Conservation (phyloP, 2,113 vertebrate species). For the Calidris pygmaea region DNA sequence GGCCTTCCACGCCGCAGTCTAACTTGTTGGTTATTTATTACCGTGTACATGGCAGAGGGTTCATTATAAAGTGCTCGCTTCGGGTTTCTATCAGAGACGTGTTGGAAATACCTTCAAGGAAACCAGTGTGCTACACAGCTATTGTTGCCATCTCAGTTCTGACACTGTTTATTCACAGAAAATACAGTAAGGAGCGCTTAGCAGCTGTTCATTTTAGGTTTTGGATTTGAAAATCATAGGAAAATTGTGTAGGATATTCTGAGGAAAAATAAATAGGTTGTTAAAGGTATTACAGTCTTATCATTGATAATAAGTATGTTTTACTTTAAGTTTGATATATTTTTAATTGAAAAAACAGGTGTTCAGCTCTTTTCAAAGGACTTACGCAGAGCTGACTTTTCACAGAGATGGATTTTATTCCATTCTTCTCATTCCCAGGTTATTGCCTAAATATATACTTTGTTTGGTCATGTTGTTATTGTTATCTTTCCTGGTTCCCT, state of each 20-base stretch:
- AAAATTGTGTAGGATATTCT: not conserved
- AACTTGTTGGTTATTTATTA: not conserved
- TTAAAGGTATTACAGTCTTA: not conserved
- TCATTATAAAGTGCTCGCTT: not conserved
- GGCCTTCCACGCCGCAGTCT: not conserved
- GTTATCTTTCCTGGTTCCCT: not conserved
- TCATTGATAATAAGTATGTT: not conserved
- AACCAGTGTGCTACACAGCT: not conserved
- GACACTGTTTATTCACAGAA: not conserved
- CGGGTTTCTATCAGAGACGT: not conserved
- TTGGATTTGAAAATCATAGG: not conserved
- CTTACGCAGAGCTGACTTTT: not conserved
- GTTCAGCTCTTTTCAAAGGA: not conserved
- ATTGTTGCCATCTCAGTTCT: not conserved
- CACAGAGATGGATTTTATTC: not conserved
- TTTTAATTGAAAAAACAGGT: not conserved
- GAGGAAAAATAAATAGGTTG: not conserved
- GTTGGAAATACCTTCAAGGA: not conserved
- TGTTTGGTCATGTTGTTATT: not conserved
- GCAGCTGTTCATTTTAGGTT: not conserved
- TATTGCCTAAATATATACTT: not conserved
- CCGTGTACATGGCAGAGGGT: not conserved
- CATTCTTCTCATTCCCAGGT: not conserved
- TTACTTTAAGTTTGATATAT: not conserved
- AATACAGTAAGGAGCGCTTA: not conserved